These are phyloP conservation scores for Vulpes ferrilata DNA, from an alignment of 2,113 vertebrate genomes.

Conservation along the genomic window DNA sequence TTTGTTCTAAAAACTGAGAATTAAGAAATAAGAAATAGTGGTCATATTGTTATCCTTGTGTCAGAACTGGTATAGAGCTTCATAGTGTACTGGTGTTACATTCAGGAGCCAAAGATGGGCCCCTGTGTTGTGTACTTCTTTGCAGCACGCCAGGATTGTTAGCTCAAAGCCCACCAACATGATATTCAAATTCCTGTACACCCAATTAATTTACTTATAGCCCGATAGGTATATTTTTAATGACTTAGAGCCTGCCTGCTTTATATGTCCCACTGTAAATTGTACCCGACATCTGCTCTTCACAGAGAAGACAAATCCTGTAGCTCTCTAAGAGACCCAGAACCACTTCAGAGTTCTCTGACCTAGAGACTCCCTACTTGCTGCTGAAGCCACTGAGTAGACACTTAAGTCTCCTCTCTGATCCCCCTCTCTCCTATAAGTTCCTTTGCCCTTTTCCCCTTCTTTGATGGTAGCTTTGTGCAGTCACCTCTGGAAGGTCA, in stretches of 20 bases:
- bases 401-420: background rate
- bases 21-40: background rate
- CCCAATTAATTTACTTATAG: background rate
- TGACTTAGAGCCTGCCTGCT: background rate
- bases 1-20: constrained; percentile 16
- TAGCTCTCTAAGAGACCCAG: background rate
- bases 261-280: background rate
- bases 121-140: background rate
- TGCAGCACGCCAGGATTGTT: background rate
- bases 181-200: constrained; percentile 9
- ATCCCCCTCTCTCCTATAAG: background rate
- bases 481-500: background rate
- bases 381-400: background rate
- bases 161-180: background rate
- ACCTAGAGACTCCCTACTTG: background rate
- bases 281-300: background rate
- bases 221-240: background rate
- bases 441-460: background rate
- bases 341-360: background rate
- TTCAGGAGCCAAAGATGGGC: background rate
- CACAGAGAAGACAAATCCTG: background rate
- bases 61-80: background rate
- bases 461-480: background rate
- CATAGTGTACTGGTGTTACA: background rate
- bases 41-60: background rate